These are phyloP conservation scores for Cheilinus undulatus DNA, from an alignment of 2,113 vertebrate genomes.

Conservation along the genomic window DNA sequence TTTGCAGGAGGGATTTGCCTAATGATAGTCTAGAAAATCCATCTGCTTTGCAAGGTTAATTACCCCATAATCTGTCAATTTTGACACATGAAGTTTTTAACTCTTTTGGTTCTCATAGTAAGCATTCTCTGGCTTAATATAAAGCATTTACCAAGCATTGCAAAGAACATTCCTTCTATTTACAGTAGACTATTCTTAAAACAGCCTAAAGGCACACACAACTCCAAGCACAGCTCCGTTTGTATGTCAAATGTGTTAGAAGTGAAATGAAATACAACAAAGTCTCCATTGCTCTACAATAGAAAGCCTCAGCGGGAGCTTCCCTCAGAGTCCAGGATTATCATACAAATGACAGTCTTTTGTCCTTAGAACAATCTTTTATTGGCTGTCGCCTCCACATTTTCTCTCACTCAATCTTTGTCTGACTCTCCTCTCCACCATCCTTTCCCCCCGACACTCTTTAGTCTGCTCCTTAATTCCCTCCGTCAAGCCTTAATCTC, in stretches of 20 bases:
- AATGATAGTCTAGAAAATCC: too few species aligned
- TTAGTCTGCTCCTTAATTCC: conserved; percentile 45
- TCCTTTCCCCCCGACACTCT: conserved; percentile 38
- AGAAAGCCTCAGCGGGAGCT: conserved; percentile 50
- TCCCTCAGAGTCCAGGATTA: conserved; percentile 64
- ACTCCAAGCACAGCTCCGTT: not conserved
- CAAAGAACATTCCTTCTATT: not conserved
- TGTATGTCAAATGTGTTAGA: conserved; percentile 47
- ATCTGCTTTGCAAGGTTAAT: too few species aligned
- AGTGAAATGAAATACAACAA: conserved; percentile 44
- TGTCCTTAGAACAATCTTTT: conserved; percentile 68
- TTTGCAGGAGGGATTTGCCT: too few species aligned
- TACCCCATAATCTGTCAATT: too few species aligned
- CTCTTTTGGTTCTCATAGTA: not conserved
- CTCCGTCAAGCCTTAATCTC: conserved; percentile 51
- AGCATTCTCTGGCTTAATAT: not conserved
- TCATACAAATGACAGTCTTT: conserved; percentile 75
- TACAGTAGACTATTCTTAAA: conserved; percentile 3
- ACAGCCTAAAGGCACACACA: conserved; percentile 35
- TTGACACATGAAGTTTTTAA: not conserved
- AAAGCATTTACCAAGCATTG: conserved; percentile 6
- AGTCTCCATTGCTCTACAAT: conserved; percentile 37
- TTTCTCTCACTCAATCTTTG: conserved; percentile 47
- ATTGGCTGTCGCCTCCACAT: conserved; percentile 59
- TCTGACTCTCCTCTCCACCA: conserved; percentile 11